Percentiles rank a stretch among this genome's conserved stretches.
Evolutionary conservation across 2,888 invertebrate genomes (phyloP).

Genomic region (Drosophila pegasa): DNA sequence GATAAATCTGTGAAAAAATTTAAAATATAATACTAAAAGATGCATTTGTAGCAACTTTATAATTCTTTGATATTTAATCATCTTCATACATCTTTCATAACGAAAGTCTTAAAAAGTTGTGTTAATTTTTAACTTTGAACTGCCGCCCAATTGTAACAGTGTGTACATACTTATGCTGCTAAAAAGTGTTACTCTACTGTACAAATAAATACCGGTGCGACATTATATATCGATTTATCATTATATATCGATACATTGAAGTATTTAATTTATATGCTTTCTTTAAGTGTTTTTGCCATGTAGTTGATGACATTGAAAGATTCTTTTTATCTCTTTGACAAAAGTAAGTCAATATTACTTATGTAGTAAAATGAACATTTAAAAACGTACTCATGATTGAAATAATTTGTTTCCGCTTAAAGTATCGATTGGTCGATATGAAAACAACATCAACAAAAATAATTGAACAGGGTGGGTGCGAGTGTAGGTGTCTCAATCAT

Average conservation of each 20-base stretch:
- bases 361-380: not conserved
- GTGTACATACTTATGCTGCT: conserved; percentile 7
- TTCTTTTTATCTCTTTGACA: not conserved
- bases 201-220: not conserved
- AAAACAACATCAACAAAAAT: conserved; percentile 43
- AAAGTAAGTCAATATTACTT: not conserved
- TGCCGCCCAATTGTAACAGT: conserved; percentile 12
- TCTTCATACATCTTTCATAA: too few species aligned
- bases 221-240: conserved; percentile 4
- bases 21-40: not conserved
- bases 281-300: not conserved
- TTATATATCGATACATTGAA: conserved; percentile 4
- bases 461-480: conserved; percentile 47
- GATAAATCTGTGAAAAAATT: not conserved
- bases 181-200: conserved; percentile 1
- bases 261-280: not conserved
- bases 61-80: not conserved
- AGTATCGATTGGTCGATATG: conserved; percentile 36
- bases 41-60: not conserved
- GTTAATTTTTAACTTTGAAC: not conserved
- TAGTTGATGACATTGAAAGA: not conserved
- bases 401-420: not conserved
- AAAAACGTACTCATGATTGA: not conserved
- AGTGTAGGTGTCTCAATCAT: conserved; percentile 36
- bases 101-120: fast-evolving